Evolutionary conservation across 2,888 invertebrate species (phyloP), one percentile per base, ranked within the genome.

Genomic region (Drosophila recens): DNA sequence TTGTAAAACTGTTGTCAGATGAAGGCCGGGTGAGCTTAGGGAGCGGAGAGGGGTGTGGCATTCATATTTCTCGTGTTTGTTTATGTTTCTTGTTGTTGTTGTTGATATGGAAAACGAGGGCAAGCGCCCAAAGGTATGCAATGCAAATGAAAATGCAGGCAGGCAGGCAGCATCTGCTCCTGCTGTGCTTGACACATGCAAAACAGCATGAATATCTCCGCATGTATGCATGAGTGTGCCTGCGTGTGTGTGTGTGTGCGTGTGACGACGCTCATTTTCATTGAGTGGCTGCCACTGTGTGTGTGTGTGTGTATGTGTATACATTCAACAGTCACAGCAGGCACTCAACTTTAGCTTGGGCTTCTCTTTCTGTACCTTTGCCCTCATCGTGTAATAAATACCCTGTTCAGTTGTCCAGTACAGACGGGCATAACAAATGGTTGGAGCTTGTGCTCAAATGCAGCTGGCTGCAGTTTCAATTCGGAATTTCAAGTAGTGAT

Each of bases 71-170:
- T 46, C n/a, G 6, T 11, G 33, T 42, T 42, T 42, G 40, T 33
- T 9, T 54, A 30, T 23, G 23, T 40, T 17, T 30, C 2, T 13
- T 11, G 33, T n/a, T 43, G n/a, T 15, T 30, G 70, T 20, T 51
- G 59, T 46, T 42, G 51, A 51, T 56, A 70, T 72, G 86, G 66
- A 75, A 57, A 88, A 84, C 71, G 82, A 86, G 89, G 83, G 69
- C 87, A 73, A 71, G 76, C 83, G 89, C 83, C 80, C 71, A 82
- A 75, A 83, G 83, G 83, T 83, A 86, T 88, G 89, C 80, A 79
- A 85, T 74, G 72, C 66, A 68, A 71, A 77, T 80, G 88, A 62
- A 61, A 80, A 74, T 69, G 87, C 84, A 83, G 62, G 87, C 84
- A 83, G 62, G 87, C 84, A 83, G 62, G 34, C 53, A 53, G 36